A percentile compares a stretch with the other conserved stretches of the same genome.
These are phyloP conservation scores for Polydrusus cervinus DNA, from an alignment of 2,888 invertebrate genomes.

Conservation along the genomic window DNA sequence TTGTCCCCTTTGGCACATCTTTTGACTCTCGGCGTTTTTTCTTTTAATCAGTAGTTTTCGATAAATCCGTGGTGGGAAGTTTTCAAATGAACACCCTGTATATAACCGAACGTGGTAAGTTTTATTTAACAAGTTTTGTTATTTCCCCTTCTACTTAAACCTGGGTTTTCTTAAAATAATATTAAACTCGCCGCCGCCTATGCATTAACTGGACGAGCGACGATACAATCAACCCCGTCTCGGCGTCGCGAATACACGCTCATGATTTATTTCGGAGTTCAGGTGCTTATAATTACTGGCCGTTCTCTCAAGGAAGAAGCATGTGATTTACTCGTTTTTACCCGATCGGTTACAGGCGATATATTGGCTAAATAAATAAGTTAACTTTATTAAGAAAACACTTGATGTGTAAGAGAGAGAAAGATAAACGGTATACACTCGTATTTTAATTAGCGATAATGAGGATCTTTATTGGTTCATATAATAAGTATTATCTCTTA, in stretches of 20 bases:
- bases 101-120: too few species aligned
- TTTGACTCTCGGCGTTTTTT: too few species aligned
- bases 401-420: neutral
- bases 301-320: slow-evolving; percentile 59
- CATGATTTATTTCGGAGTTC: slow-evolving; percentile 58
- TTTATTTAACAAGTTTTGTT: too few species aligned
- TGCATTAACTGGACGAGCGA: slow-evolving; percentile 23
- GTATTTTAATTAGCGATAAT: neutral
- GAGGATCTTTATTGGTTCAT: too few species aligned
- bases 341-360: slow-evolving; percentile 36
- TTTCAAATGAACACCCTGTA: too few species aligned
- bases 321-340: slow-evolving; percentile 58
- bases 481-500: too few species aligned
- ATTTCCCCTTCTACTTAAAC: too few species aligned
- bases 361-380: slow-evolving; percentile 25
- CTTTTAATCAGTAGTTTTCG: too few species aligned
- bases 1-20: too few species aligned
- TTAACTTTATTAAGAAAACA: slow-evolving; percentile 17
- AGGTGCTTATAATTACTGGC: slow-evolving; percentile 60
- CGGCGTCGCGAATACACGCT: slow-evolving; percentile 38
- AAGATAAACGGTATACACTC: neutral
- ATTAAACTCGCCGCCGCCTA: slow-evolving; percentile 15
- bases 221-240: slow-evolving; percentile 60
- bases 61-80: too few species aligned
- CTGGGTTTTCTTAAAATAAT: too few species aligned